Conservation (phyloP, 1,140 invertebrate species). For the Lordiphosa stackelbergi region DNA sequence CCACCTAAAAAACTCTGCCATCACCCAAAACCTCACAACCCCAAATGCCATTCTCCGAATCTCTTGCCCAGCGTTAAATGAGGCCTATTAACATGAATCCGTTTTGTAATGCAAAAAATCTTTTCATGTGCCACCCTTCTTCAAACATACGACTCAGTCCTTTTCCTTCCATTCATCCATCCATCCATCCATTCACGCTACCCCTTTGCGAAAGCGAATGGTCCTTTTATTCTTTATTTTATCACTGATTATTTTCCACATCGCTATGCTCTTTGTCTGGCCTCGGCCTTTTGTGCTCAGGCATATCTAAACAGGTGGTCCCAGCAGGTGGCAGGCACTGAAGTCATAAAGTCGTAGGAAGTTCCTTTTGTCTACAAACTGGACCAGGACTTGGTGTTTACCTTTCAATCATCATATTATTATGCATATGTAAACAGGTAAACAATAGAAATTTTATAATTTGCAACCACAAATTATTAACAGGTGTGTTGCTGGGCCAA, state of each 20-base stretch:
- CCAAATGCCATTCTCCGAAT: constrained; percentile 1
- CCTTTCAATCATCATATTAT: constrained; percentile 68
- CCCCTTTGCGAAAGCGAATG: constrained; percentile 33
- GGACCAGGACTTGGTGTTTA: constrained; percentile 42
- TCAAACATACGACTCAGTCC: constrained; percentile 4
- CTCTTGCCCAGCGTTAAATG: constrained; percentile 48
- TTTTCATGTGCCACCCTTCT: constrained; percentile 44
- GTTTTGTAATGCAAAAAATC: constrained; percentile 44
- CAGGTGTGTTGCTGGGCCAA: constrained; percentile 16
- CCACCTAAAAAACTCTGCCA: not conserved
- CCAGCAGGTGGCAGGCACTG: constrained; percentile 59
- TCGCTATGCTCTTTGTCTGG: constrained; percentile 65
- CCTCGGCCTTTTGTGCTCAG: constrained; percentile 43
- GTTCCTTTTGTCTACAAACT: constrained; percentile 31
- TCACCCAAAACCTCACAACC: constrained; percentile 7
- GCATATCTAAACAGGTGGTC: constrained; percentile 73
- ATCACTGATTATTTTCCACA: constrained; percentile 75
- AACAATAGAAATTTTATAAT: constrained; percentile 14
- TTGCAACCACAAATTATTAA: constrained; percentile 60
- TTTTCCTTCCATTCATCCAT: not conserved
- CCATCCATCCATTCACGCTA: constrained; percentile 18
- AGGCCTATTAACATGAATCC: constrained; percentile 66
- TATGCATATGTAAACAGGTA: constrained; percentile 29
- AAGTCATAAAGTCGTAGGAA: constrained; percentile 16
- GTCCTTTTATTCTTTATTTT: constrained; percentile 63